Percentiles rank a stretch among this genome's conserved stretches.
Conservation (phyloP, 2,888 invertebrate species). For the Tetrapedia diversipes region DNA sequence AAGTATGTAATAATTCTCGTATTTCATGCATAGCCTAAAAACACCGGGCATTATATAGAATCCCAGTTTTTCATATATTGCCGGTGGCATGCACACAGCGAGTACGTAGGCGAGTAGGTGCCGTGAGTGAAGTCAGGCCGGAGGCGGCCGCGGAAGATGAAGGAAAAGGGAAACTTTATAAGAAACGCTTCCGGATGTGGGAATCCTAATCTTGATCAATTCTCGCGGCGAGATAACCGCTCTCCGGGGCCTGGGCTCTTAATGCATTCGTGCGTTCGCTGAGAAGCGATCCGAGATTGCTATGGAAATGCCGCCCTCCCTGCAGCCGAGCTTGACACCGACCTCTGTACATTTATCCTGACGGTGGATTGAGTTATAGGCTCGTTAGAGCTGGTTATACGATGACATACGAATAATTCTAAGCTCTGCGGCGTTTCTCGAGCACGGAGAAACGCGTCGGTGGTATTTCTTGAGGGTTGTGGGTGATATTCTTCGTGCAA, state of each 20-base stretch:
- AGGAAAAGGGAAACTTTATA: conserved; percentile 54
- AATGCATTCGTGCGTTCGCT: conserved; percentile 49
- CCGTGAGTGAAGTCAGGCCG: conserved; percentile 17
- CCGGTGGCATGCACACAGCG: too few relatives aligned
- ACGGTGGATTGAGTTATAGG: conserved; percentile 32
- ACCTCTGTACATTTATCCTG: conserved; percentile 31
- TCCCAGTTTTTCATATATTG: too few relatives aligned
- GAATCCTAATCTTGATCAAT: conserved; percentile 63
- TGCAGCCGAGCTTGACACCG: conserved; percentile 21
- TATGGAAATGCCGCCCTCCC: conserved; percentile 38
- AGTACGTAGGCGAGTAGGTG: too few relatives aligned
- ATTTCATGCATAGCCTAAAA: too few relatives aligned
- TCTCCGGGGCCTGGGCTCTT: conserved; percentile 8
- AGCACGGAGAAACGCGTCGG: too few relatives aligned
- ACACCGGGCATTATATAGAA: too few relatives aligned
- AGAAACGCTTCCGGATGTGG: conserved; percentile 64
- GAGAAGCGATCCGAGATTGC: conserved; percentile 46
- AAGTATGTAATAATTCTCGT: too few relatives aligned
- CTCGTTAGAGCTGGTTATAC: conserved; percentile 19
- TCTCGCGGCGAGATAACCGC: conserved; percentile 49
- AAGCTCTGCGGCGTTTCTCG: too few relatives aligned
- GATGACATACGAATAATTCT: conserved; percentile 24
- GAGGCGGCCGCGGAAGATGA: conserved; percentile 46
- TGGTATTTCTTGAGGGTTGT: too few relatives aligned
- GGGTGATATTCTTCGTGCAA: too few relatives aligned